Evolutionary conservation across 2,888 invertebrate genomes (phyloP), one percentile per base, ranked within the genome.

Genomic region (Drosophila affinis): DNA sequence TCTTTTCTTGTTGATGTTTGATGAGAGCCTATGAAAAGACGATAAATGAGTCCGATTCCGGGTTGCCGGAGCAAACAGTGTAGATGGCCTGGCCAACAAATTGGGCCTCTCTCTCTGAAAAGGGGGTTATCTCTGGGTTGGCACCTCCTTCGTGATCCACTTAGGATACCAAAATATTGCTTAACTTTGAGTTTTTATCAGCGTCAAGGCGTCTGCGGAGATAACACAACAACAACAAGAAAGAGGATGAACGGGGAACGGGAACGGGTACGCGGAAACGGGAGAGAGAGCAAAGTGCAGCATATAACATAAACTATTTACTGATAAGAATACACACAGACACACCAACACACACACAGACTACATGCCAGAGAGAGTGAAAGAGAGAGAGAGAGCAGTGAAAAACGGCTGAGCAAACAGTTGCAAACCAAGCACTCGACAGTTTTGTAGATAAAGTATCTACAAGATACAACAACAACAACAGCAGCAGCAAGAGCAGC

Each of bases 361-460:
- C 7, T 34, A 27, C 52, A n/a, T 17, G 53, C 39, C 63, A 62
- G 21, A 21, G 21, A 21, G 57, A 58, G 64, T 47, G 59, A 59
- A 3, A 34, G 53, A 10, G 44, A 51, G 58, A 14, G 39, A 46
- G 75, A 57, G 72, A 81, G 76, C 77, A n/a, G 32, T 21, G 53
- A 18, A 68, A 54, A 76, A 60, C 77, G 84, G 87, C 87, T 84
- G 88, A 84, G 81, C 88, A 87, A 85, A 87, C 77, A 86, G 63
- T 79, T 75, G 81, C 74, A 76, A 75, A 61, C 69, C 47, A 62
- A 76, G 63, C 56, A 74, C 69, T 75, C 77, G 64, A 47, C 65
- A 65, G 80, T 67, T 39, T 78, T 81, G 75, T 70, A 87, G 82
- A 85, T 79, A 82, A 82, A 79, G 72, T 85, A 75, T 82, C 79